Evolutionary conservation across 1,140 invertebrate species (phyloP).

Genomic region (Oncopeltus fasciatus): DNA sequence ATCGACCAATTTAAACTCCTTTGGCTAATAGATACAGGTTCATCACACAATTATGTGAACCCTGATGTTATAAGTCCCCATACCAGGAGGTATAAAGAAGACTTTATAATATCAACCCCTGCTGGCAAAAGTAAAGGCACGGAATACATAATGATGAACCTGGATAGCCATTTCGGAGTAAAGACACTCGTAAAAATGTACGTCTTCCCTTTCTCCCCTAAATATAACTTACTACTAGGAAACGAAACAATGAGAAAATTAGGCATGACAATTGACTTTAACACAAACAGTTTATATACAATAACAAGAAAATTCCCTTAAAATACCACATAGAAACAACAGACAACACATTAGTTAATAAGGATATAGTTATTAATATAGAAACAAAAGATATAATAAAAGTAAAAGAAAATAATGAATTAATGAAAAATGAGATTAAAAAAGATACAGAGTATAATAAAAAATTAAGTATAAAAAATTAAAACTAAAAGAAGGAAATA

Average conservation of each 20-base stretch:
- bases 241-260: neutral
- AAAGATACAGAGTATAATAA: no score
- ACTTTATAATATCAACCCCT: neutral
- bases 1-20: neutral
- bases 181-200: neutral
- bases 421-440: no score
- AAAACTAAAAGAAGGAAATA: no score
- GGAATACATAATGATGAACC: neutral
- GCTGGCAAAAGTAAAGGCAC: neutral
- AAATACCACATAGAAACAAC: no score
- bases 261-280: neutral
- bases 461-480: no score
- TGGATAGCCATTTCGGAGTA: neutral
- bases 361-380: no score
- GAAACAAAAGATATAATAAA: no score
- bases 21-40: neutral
- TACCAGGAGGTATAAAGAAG: neutral
- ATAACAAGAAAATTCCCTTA: no score
- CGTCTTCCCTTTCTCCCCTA: no score
- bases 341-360: no score
- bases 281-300: neutral
- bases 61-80: neutral
- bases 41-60: neutral
- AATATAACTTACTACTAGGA: no score
- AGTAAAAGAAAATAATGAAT: no score